These are phyloP conservation scores for Leucoma salicis DNA, from an alignment of 2,888 invertebrate species.

Conservation along the genomic window DNA sequence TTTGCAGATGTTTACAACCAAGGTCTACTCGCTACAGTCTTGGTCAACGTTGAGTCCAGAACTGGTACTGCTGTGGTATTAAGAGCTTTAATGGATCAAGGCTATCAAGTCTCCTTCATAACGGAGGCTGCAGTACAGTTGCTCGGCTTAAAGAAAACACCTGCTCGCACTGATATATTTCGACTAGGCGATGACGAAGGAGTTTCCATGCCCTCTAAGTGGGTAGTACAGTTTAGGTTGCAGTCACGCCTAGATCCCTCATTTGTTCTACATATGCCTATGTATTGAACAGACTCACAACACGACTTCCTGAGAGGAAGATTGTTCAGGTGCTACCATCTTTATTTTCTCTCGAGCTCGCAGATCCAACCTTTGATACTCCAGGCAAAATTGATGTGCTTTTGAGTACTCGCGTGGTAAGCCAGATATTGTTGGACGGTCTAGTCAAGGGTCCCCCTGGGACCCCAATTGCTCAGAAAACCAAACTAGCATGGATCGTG, in stretches of 20 bases:
- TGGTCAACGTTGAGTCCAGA: not conserved
- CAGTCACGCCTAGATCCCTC: not conserved
- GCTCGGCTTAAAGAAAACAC: not conserved
- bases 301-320: constrained; percentile 1
- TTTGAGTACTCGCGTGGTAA: not conserved
- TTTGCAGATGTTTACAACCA: not conserved
- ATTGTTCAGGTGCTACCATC: not conserved
- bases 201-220: not conserved
- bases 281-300: constrained; percentile 1
- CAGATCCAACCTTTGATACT: constrained; percentile 1
- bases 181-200: not conserved
- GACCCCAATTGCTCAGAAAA: constrained; percentile 25
- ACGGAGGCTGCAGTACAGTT: not conserved
- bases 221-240: not conserved
- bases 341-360: not conserved
- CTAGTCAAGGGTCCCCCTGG: constrained; percentile 24
- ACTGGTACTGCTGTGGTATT: not conserved
- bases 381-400: constrained; percentile 3
- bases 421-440: not conserved
- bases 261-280: too few species aligned
- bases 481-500: constrained; percentile 30
- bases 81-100: constrained; percentile 1
- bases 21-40: not conserved
- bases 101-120: constrained; percentile 1
- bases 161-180: not conserved